Conservation (phyloP, 2,113 vertebrate species). For the Beaufortia kweichowensis region DNA sequence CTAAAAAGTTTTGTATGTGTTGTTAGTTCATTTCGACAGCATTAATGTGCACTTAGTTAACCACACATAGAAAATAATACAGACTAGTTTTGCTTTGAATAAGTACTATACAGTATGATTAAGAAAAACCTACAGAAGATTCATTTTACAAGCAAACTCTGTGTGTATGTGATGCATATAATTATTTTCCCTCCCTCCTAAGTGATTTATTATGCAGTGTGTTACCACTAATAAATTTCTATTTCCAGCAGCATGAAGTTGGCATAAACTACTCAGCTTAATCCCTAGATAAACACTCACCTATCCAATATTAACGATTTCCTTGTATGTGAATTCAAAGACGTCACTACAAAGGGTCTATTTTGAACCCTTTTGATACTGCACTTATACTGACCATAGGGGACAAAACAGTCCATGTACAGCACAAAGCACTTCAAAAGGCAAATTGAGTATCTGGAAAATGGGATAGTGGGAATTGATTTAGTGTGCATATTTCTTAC, state of each 20-base stretch:
- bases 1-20: background rate
- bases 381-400: background rate
- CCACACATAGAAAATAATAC: too few relatives aligned
- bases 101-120: background rate
- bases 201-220: background rate
- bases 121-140: background rate
- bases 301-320: background rate
- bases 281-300: conserved; percentile 3
- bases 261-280: background rate
- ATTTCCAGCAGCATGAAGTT: conserved; percentile 4
- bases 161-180: background rate
- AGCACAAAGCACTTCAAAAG: background rate
- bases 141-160: background rate
- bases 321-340: background rate
- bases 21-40: background rate
- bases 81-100: too few relatives aligned
- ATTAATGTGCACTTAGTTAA: background rate
- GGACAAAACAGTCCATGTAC: background rate
- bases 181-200: background rate
- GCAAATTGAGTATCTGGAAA: background rate
- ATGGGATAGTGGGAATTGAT: background rate
- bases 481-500: background rate
- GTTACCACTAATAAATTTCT: background rate
- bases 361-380: background rate
- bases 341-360: background rate